Conservation (phyloP, 1,140 invertebrate species). For the Holcopasites calliopsidis region DNA sequence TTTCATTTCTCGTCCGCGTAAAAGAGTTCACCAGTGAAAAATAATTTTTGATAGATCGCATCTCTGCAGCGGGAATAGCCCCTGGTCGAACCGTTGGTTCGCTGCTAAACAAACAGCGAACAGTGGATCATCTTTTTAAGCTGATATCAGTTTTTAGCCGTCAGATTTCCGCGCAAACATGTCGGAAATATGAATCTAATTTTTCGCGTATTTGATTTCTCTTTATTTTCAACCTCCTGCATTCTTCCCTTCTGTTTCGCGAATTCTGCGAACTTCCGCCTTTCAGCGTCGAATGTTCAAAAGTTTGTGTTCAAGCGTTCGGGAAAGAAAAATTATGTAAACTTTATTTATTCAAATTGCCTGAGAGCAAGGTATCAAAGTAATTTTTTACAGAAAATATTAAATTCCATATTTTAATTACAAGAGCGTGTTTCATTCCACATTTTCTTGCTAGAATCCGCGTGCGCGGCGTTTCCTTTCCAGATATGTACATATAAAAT, state of each 20-base stretch:
- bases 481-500: too few species aligned
- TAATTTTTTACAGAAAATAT: too few species aligned
- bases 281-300: neutral
- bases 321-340: neutral
- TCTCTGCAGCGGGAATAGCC: neutral
- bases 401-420: too few species aligned
- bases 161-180: constrained; percentile 1
- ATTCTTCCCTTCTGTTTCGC: neutral
- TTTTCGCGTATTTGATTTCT: neutral
- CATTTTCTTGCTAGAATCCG: too few species aligned
- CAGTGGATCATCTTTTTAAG: neutral
- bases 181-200: constrained; percentile 15
- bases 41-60: neutral
- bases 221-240: too few species aligned
- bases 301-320: neutral
- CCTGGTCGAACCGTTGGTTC: neutral
- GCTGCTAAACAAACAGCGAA: neutral
- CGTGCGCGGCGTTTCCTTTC: too few species aligned
- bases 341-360: too few species aligned
- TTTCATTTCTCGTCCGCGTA: neutral
- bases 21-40: neutral
- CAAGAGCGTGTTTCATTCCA: too few species aligned
- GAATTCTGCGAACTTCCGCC: neutral
- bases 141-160: neutral
- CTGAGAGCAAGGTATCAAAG: too few species aligned